phyloP scores from a whole-genome alignment of 2,888 invertebrate species.

The Boloria euphrosyne region DNA sequence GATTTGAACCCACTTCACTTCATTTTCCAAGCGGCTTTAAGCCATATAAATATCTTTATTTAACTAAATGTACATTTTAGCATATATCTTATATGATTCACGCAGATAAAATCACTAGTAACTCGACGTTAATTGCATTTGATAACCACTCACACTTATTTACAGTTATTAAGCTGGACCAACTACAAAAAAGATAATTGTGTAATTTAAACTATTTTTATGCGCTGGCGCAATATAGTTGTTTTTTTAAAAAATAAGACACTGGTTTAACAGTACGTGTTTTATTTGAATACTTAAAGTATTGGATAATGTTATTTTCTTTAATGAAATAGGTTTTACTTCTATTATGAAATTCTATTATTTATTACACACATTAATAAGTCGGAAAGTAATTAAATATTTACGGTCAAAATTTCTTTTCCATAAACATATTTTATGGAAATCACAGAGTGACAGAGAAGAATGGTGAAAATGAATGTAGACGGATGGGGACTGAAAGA shows the following conservation, averaged over 20 bases:
- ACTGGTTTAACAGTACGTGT: constrained; percentile 12
- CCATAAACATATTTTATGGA: no score
- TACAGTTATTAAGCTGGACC: constrained; percentile 4
- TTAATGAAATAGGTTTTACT: constrained; percentile 5
- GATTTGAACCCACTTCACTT: no score
- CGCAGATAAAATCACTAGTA: neutral
- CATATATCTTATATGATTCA: neutral
- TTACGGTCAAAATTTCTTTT: no score
- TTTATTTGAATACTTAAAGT: neutral
- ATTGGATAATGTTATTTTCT: constrained; percentile 6
- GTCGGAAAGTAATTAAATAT: no score
- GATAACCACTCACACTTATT: constrained; percentile 1
- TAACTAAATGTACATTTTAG: no score
- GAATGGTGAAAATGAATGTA: no score
- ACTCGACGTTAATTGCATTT: constrained; percentile 3
- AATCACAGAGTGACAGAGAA: no score
- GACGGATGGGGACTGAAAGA: no score
- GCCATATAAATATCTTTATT: no score
- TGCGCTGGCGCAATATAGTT: neutral
- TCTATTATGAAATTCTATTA: no score
- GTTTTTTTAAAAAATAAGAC: constrained; percentile 13
- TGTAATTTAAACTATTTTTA: constrained; percentile 20
- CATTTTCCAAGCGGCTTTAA: no score
- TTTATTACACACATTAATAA: no score
- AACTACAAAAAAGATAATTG: constrained; percentile 12